Base-by-base conservation (phyloP, 2,888 invertebrate species). In the Dendrolimus houi region DNA sequence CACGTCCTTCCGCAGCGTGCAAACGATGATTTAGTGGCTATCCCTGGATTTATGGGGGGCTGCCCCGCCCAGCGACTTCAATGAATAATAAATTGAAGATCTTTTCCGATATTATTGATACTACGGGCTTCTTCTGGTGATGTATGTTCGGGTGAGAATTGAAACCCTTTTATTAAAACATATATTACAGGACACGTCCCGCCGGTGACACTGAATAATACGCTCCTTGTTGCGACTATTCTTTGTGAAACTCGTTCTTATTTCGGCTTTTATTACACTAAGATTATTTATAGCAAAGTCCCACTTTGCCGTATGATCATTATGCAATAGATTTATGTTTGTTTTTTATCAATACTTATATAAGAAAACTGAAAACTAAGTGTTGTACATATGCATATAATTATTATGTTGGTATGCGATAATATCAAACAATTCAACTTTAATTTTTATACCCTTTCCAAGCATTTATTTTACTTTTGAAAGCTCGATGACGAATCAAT, bases 111-210 rank as follows among this genome's bases (percentile, higher is more conserved):
- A 85, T 85, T 85, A 86, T 85, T 85, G 87, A 87, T 85, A 87
- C 83, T 83, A 79, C 71, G 85, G 83, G 81, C 78, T 79, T 83
- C 77, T 77, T 69, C 73, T 66, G 65, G 80, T 86, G 86, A 87
- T 85, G 77, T 85, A 88, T 83, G 85, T 80, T 78, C 79, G 80
- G 82, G 81, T 77, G 83, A 77, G 83, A 85, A 83, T 85, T 85
- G 86, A 83, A 87, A 87, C 85, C 87, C 87, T 89, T 89, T 89
- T 89, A 89, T 90, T 89, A 89, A 89, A 87, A 85, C 89, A 89
- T 89, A 89, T 87, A 89, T 90, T 88, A 88, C 74, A 72, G 75
- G 78, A 80, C 87, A 78, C 88, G 86, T 81, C 87, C 76, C 77
- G 85, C 66, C 71, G 66, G 76, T 85, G 89, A 89, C 89, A 89